These are phyloP conservation scores for Sakesphorus luctuosus DNA, from an alignment of 2,113 vertebrate genomes.

Conservation along the genomic window DNA sequence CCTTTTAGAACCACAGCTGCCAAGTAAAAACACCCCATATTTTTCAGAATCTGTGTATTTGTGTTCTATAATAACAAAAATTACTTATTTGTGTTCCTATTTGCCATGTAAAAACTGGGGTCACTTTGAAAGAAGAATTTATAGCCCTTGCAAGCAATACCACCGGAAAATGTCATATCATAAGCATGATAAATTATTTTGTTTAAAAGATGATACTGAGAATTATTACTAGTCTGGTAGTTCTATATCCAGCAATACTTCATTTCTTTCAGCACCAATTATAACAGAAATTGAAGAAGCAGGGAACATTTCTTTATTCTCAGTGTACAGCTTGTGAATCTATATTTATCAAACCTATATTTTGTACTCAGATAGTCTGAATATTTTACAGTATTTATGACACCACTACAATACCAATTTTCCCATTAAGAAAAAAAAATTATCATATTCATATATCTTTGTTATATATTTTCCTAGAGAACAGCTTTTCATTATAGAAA, in stretches of 20 bases:
- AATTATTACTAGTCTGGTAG: background rate
- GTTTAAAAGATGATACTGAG: slow-evolving; percentile 21
- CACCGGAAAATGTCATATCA: background rate
- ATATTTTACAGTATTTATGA: background rate
- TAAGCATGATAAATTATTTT: slow-evolving; percentile 51
- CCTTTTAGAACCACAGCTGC: background rate
- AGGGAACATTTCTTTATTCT: background rate
- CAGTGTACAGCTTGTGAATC: background rate
- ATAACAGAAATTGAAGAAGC: background rate
- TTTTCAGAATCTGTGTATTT: background rate
- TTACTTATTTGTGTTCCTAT: background rate
- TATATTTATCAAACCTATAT: background rate
- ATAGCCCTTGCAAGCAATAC: background rate
- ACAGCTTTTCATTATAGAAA: background rate
- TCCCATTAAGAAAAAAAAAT: background rate
- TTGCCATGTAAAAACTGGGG: background rate
- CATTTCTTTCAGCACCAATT: slow-evolving; percentile 28
- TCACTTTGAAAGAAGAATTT: slow-evolving; percentile 16
- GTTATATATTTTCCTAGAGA: background rate
- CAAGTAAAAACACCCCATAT: background rate
- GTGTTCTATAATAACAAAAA: background rate
- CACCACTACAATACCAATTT: background rate
- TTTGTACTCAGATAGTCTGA: background rate
- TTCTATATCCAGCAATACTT: background rate
- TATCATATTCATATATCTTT: background rate